Evolutionary conservation across 2,888 invertebrate genomes (phyloP).

Genomic region (Sarcophaga subvicina): DNA sequence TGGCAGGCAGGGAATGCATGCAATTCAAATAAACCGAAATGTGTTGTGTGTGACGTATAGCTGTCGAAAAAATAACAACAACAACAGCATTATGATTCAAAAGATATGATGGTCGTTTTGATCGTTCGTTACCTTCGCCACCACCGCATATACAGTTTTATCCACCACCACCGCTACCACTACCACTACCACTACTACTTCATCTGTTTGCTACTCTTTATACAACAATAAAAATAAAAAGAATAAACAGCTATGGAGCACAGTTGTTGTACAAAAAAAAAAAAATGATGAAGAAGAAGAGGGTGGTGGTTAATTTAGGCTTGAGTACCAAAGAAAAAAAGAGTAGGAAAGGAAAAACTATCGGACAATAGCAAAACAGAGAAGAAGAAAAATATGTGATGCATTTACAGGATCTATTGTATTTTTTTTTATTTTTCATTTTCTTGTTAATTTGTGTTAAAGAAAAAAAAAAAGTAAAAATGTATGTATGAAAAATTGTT

Average conservation of each 20-base stretch:
- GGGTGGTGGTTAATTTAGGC: conserved; percentile 64
- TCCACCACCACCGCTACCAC: conserved; percentile 24
- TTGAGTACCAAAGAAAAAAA: conserved; percentile 52
- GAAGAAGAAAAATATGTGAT: conserved; percentile 29
- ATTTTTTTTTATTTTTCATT: conserved; percentile 34
- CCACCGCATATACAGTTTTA: conserved; percentile 23
- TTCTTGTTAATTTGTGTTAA: conserved; percentile 39
- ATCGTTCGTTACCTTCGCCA: conserved; percentile 54
- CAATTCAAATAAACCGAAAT: conserved; percentile 33
- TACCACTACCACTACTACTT: neutral
- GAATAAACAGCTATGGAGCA: neutral
- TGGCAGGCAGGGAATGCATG: conserved; percentile 27
- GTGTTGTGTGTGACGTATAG: conserved; percentile 55
- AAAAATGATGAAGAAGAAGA: conserved; percentile 13
- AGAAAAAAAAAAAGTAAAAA: conserved; percentile 6
- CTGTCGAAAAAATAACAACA: conserved; percentile 52
- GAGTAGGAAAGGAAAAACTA: conserved; percentile 24
- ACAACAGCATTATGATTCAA: conserved; percentile 9
- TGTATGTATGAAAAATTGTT: neutral
- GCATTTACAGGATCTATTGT: conserved; percentile 38
- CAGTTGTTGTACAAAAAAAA: neutral
- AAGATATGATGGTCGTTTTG: conserved; percentile 43
- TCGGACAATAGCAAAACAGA: conserved; percentile 40
- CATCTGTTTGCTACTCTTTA: too few species aligned
- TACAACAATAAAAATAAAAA: conserved; percentile 20